Evolutionary conservation across 2,888 invertebrate genomes (phyloP).

Genomic region (Aproaerema taeniolella): DNA sequence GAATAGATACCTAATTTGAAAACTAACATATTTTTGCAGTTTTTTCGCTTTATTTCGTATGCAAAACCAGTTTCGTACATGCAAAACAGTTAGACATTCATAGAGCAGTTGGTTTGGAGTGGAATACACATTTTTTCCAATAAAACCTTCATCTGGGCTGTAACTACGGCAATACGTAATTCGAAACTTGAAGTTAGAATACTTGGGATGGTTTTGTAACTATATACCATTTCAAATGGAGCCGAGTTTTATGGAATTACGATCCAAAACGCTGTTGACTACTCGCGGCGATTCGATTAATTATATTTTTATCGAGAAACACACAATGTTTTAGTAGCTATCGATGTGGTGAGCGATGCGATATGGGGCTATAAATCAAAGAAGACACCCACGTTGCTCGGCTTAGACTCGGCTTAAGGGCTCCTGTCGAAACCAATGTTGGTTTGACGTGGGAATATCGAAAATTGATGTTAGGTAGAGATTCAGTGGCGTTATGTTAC

Average conservation of each 20-base stretch:
- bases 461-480: slow-evolving; percentile 7
- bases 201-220: too few relatives aligned
- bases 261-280: slow-evolving; percentile 7
- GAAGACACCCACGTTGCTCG: slow-evolving; percentile 61
- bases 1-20: too few relatives aligned
- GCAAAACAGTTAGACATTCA: too few relatives aligned
- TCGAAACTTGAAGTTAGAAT: too few relatives aligned
- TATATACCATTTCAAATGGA: background rate
- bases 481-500: too few relatives aligned
- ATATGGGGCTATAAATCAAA: slow-evolving; percentile 50
- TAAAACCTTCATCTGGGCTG: too few relatives aligned
- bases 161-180: too few relatives aligned
- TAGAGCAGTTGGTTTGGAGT: too few relatives aligned
- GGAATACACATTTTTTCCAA: too few relatives aligned
- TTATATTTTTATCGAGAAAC: slow-evolving; percentile 17
- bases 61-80: too few relatives aligned
- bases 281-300: slow-evolving; percentile 13
- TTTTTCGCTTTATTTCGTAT: too few relatives aligned
- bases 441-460: slow-evolving; percentile 27
- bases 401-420: slow-evolving; percentile 13
- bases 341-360: slow-evolving; percentile 41
- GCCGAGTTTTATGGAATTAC: slow-evolving; percentile 8
- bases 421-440: slow-evolving; percentile 41
- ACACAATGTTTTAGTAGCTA: slow-evolving; percentile 34
- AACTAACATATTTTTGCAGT: too few relatives aligned